These are phyloP conservation scores for Paraescarpia echinospica DNA, from an alignment of 1,140 invertebrate genomes.

Conservation along the genomic window DNA sequence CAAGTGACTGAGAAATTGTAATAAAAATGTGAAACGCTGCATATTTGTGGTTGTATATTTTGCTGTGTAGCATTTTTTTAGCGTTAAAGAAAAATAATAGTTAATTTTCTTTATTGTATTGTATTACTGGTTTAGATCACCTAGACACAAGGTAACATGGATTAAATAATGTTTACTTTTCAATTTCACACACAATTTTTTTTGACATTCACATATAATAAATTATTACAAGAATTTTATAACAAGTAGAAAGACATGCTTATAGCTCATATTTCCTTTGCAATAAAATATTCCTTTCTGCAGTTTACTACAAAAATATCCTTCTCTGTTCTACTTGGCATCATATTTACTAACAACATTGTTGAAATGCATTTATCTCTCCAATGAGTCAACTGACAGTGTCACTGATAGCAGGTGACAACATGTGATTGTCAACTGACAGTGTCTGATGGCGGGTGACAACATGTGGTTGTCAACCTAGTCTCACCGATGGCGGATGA, in stretches of 20 bases:
- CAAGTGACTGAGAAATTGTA: neutral
- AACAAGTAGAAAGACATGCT: neutral
- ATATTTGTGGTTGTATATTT: neutral
- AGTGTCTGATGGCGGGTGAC: slow-evolving; percentile 28
- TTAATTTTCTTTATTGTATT: neutral
- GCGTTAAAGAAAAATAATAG: neutral
- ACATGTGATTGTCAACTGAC: neutral
- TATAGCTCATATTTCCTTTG: neutral
- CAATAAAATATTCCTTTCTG: neutral
- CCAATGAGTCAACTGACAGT: too few species aligned
- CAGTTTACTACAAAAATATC: neutral
- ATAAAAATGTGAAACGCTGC: neutral
- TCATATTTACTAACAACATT: neutral
- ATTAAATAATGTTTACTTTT: neutral
- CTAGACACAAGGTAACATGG: too few species aligned
- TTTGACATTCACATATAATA: neutral
- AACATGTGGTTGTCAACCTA: slow-evolving; percentile 27
- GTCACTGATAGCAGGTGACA: too few species aligned
- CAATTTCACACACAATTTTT: neutral
- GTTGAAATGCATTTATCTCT: neutral
- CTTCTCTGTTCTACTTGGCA: neutral
- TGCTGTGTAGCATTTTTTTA: neutral
- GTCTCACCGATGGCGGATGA: slow-evolving; percentile 28
- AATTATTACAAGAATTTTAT: neutral
- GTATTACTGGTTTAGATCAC: neutral